Evolutionary conservation across 2,888 invertebrate species (phyloP).

Genomic region (Drosophila yooni): DNA sequence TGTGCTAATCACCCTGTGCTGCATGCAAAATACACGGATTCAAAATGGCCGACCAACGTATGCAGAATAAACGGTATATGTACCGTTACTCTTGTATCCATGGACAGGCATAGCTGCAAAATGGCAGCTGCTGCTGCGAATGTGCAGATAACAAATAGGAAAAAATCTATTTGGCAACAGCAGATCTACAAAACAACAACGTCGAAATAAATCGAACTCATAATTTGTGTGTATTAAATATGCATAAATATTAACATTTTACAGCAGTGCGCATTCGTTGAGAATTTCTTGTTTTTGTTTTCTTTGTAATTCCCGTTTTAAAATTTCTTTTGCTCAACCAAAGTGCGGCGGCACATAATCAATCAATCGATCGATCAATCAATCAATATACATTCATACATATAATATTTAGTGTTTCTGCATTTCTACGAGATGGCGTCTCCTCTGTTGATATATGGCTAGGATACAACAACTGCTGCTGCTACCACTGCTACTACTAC

Average conservation of each 20-base stretch:
- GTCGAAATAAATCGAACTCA: constrained; percentile 28
- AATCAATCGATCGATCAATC: constrained; percentile 2
- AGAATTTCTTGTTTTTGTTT: constrained; percentile 45
- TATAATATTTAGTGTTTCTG: constrained; percentile 51
- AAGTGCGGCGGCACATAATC: constrained; percentile 38
- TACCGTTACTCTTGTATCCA: constrained; percentile 31
- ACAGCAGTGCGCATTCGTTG: constrained; percentile 34
- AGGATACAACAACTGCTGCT: constrained; percentile 70
- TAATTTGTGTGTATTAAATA: constrained; percentile 27
- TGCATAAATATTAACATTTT: constrained; percentile 36
- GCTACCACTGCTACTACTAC: constrained; percentile 55
- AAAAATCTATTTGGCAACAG: constrained; percentile 29
- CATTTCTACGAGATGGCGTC: constrained; percentile 60
- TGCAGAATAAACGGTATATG: constrained; percentile 44
- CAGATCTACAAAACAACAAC: constrained; percentile 27
- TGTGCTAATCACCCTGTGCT: constrained; percentile 32
- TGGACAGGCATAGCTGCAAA: constrained; percentile 35
- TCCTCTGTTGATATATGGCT: constrained; percentile 55
- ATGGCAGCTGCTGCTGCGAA: constrained; percentile 43
- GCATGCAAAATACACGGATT: constrained; percentile 39
- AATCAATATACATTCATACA: constrained; percentile 29
- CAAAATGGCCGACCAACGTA: constrained; percentile 57
- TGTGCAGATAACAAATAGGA: constrained; percentile 27
- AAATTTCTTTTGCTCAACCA: constrained; percentile 42
- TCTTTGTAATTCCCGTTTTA: constrained; percentile 52